phyloP scores from a whole-genome alignment of 2,113 vertebrate genomes.

The Porphyrio hochstetteri region DNA sequence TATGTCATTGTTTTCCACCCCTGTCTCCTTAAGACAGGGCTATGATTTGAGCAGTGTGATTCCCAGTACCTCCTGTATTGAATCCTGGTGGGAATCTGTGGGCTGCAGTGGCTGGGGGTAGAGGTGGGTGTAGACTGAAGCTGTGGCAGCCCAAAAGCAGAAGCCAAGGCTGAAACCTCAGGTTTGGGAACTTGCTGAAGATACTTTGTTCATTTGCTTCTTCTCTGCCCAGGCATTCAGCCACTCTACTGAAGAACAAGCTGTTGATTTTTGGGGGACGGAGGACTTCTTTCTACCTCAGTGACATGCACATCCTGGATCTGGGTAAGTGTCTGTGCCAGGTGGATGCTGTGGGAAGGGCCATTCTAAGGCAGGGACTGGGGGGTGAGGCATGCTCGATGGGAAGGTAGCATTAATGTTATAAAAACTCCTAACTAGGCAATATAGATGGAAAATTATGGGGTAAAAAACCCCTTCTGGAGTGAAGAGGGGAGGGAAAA shows the following conservation, averaged over 20 bases:
- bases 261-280: conserved; percentile 86
- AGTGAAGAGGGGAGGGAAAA: not conserved
- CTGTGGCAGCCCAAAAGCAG: not conserved
- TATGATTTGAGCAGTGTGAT: not conserved
- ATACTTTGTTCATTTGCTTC: not conserved
- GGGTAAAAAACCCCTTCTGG: not conserved
- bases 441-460: not conserved
- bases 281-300: conserved; percentile 80
- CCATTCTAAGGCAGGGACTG: not conserved
- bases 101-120: not conserved
- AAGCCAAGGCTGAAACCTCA: not conserved
- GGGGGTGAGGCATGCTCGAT: not conserved
- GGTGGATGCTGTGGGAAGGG: not conserved
- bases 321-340: conserved; percentile 75
- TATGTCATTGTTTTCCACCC: not conserved
- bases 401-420: not conserved
- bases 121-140: not conserved
- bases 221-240: conserved; percentile 74
- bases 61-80: not conserved
- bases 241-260: conserved; percentile 82
- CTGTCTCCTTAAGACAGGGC: not conserved
- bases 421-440: not conserved
- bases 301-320: conserved; percentile 86
- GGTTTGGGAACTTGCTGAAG: not conserved
- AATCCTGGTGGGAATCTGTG: not conserved